A percentile compares a stretch with the other conserved stretches of the same genome.
Conservation (phyloP, 2,113 vertebrate species). For the Tauraco erythrolophus region DNA sequence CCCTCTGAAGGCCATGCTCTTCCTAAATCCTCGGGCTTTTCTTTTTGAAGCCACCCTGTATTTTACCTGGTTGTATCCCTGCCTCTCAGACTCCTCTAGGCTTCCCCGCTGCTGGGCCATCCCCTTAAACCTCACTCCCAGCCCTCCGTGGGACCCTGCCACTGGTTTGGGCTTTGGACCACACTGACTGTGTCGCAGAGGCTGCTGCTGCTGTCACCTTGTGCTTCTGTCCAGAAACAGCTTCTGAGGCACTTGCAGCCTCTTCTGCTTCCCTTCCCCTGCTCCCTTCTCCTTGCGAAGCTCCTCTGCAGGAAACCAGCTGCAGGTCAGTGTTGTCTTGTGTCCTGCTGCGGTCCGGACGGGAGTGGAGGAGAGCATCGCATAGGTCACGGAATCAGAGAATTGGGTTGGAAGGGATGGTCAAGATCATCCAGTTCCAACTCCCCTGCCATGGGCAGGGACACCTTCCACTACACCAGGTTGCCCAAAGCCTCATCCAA, state of each 20-base stretch:
- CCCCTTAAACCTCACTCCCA: not conserved
- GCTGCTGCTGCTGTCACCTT: not conserved
- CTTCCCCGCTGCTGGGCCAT: not conserved
- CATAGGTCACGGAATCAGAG: too few species aligned
- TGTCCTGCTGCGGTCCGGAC: too few species aligned
- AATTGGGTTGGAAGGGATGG: too few species aligned
- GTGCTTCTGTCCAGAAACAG: not conserved
- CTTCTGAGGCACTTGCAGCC: not conserved
- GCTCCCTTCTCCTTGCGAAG: not conserved
- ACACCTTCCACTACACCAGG: too few species aligned
- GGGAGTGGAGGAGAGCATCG: too few species aligned
- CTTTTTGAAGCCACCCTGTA: not conserved
- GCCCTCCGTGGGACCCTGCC: rapidly evolving
- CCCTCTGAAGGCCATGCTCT: not conserved
- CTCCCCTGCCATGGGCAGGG: too few species aligned
- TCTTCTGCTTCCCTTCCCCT: not conserved
- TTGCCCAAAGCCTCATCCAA: too few species aligned
- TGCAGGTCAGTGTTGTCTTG: not conserved
- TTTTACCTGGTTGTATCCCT: not conserved
- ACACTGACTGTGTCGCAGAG: rapidly evolving
- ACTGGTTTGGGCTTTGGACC: not conserved
- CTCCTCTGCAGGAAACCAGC: not conserved
- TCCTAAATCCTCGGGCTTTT: not conserved
- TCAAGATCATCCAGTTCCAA: too few species aligned
- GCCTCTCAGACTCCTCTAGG: not conserved